Base-by-base conservation (phyloP, 2,113 vertebrate genomes). In the Oncorhynchus gorbuscha region DNA sequence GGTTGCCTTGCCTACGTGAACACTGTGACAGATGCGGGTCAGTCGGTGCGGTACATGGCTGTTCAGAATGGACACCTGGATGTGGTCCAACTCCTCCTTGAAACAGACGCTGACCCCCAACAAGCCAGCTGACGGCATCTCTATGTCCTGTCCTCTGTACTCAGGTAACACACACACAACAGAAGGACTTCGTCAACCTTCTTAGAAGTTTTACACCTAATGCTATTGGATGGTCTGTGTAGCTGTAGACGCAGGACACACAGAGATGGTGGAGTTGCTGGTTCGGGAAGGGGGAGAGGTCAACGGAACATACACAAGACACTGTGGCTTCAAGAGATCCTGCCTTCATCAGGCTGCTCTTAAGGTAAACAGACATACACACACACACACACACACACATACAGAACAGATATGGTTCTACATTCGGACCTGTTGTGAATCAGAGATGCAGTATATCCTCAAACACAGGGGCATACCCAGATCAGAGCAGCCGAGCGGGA, bases 301-400 rank as follows among this genome's bases (percentile, higher is more conserved):
- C 71, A 91, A 96, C 81, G 87, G 95, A 65, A 84, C 89, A 45
- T 95, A 97, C 89, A 96, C 94, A 0, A 45, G 39, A 45, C 39
- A 45, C 39, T 45, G 11, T 45, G 91, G 93, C 66, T 97, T 95
- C 69, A 94, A 95, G 71, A 98, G 97, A 97, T 97, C 95, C 81
- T 93, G 96, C 79, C 94, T 99, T 55, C 98, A 99, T 76, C 95
- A 96, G 83, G 97, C 97, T 85, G 93, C 93, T 81, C 95, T 90
- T 69, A 90, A 88, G 39, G 39, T 45, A 45, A 11, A 45, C 9
- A 11, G 39, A 45, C 39, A 45, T 0, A 45, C 2, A 9, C 0
- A 39, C 39, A 39, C 8, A 39, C 7, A 39, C 7, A 39, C 35
- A 39, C 39, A 11, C 9, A 35, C 35, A 35, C 5, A 35, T 32